Base-by-base conservation (phyloP, 2,888 invertebrate genomes). In the Agrotis ipsilon region DNA sequence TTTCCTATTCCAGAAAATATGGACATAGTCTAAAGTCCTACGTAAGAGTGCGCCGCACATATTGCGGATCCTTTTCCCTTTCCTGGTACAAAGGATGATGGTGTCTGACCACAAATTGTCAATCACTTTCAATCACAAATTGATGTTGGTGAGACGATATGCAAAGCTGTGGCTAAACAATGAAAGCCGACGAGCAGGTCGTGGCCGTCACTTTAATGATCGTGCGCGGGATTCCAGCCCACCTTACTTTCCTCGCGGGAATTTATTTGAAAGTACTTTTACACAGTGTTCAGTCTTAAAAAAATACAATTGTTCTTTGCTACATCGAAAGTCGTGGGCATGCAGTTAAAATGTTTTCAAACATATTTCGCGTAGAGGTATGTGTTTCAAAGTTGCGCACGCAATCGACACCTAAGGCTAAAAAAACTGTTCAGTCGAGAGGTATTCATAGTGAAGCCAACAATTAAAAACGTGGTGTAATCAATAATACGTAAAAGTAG, bases 101-200 rank as follows among this genome's bases (percentile, higher is more conserved):
- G 39, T 69, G 64, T 67, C 69, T 54, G 64, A 82, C 64, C 65
- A 66, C 69, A 84, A 82, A 84, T 86, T 77, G 82, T 84, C 86
- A 87, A 89, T 88, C 79, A 86, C 84, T 87, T 87, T 88, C 85
- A 87, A 88, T 89, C 84, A 89, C 85, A 86, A 87, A 87, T 83
- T 88, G 87, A 87, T 90, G 88, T 88, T 89, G 82, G 87, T 87
- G 84, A 88, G 86, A 80, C 83, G 85, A 89, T 90, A 92, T 92
- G 92, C 91, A 91, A 91, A 92, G 88, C 87, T 87, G 81, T 89
- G 87, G 87, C 86, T 89, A 90, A 92, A 94, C 93, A 94, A 94
- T 93, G 91, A 92, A 92, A 92, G 92, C 92, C 87, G 92, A 89
- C 88, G 86, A 89, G 90, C 92, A 91, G 90, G 91, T 92, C 92